Conservation (phyloP, 1,140 invertebrate species). For the Bombyx mandarina region DNA sequence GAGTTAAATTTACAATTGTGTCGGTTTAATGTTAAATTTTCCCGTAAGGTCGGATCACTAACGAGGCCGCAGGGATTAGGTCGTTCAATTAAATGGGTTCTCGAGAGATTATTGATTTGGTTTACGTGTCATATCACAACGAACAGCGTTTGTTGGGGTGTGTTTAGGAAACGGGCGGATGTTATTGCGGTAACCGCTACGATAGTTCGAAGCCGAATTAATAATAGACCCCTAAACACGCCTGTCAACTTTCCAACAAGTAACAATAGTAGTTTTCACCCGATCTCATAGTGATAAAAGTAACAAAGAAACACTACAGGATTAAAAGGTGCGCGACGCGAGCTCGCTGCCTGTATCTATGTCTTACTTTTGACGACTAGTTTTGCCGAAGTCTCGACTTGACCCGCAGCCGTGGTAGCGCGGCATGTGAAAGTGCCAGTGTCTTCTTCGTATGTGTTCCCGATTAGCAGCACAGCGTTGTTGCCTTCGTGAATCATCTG, state of each 20-base stretch:
- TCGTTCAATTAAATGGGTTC: slow-evolving; percentile 15
- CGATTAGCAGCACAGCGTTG: slow-evolving; percentile 90
- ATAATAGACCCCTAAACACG: slow-evolving; percentile 35
- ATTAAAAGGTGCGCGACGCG: slow-evolving; percentile 67
- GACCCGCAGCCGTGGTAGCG: slow-evolving; percentile 90
- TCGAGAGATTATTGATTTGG: slow-evolving; percentile 13
- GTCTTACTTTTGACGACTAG: slow-evolving; percentile 98
- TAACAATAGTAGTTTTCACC: slow-evolving; percentile 65
- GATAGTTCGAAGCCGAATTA: slow-evolving; percentile 36
- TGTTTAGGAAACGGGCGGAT: slow-evolving; percentile 43
- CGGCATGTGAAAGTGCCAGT: slow-evolving; percentile 92
- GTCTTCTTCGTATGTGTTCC: slow-evolving; percentile 94
- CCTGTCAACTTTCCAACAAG: slow-evolving; percentile 52
- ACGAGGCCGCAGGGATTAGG: slow-evolving; percentile 9
- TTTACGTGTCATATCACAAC: slow-evolving; percentile 38
- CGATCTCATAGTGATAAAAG: slow-evolving; percentile 65
- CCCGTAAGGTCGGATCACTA: slow-evolving; percentile 18
- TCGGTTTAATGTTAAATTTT: slow-evolving; percentile 33
- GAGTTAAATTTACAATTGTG: slow-evolving; percentile 49
- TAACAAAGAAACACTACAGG: slow-evolving; percentile 68
- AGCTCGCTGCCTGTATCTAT: slow-evolving; percentile 76
- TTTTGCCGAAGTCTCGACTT: slow-evolving; percentile 91
- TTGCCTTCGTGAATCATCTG: slow-evolving; percentile 95
- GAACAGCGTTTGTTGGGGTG: slow-evolving; percentile 29
- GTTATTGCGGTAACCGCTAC: slow-evolving; percentile 64